Percentiles rank a stretch among this genome's conserved stretches.
Conservation (phyloP, 2,113 vertebrate genomes). For the Sander lucioperca region DNA sequence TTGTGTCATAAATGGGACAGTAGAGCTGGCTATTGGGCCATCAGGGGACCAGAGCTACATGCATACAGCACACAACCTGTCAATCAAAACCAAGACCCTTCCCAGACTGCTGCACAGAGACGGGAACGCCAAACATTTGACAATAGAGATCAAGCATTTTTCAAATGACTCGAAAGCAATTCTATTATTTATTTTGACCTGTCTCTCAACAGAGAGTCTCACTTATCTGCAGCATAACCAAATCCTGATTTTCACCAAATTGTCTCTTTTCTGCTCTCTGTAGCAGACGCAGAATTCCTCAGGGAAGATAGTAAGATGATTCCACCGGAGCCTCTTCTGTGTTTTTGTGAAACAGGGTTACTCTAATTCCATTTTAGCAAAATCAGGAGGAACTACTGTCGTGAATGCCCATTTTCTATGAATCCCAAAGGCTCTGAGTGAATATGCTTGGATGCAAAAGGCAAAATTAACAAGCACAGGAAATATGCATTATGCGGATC, state of each 20-base stretch:
- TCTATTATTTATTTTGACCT: constrained; percentile 56
- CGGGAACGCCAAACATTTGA: constrained; percentile 38
- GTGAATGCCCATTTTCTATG: not conserved
- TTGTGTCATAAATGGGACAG: constrained; percentile 82
- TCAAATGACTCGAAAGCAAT: constrained; percentile 20
- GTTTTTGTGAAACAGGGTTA: constrained; percentile 86
- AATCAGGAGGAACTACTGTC: not conserved
- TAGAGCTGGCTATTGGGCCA: constrained; percentile 75
- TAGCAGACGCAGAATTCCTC: constrained; percentile 80
- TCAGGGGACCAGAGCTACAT: constrained; percentile 73
- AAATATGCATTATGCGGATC: not conserved
- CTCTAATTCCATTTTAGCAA: constrained; percentile 9
- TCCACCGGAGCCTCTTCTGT: not conserved
- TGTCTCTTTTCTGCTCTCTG: constrained; percentile 58
- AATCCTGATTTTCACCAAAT: constrained; percentile 40
- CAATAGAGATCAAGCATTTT: constrained; percentile 39
- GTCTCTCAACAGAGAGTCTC: constrained; percentile 43
- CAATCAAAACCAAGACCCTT: constrained; percentile 83
- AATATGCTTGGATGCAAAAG: not conserved
- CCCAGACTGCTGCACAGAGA: constrained; percentile 20
- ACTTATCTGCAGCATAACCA: constrained; percentile 34
- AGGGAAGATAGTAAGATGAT: constrained; percentile 79
- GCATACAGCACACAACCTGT: constrained; percentile 78
- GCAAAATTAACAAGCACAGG: not conserved
- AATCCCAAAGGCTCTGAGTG: not conserved